These are phyloP conservation scores for Sphinx pinastri DNA, from an alignment of 2,888 invertebrate genomes.

Conservation along the genomic window DNA sequence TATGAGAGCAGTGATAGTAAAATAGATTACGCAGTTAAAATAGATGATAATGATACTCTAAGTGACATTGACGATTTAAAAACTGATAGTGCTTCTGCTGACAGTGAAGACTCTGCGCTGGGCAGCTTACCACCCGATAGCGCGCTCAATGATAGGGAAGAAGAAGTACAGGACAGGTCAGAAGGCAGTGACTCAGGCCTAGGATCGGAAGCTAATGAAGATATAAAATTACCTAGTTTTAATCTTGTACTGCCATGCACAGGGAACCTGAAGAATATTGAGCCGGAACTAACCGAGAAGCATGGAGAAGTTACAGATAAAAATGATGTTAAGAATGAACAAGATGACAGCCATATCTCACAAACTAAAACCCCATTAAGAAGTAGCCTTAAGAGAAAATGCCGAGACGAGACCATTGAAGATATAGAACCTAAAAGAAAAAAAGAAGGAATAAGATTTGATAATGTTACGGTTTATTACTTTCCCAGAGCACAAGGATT, in stretches of 20 bases:
- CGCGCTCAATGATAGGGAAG: constrained; percentile 75
- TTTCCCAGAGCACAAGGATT: constrained; percentile 97
- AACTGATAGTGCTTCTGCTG: constrained; percentile 81
- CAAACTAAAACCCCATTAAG: constrained; percentile 55
- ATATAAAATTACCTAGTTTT: constrained; percentile 70
- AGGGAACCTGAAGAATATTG: constrained; percentile 49
- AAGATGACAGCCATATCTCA: constrained; percentile 42
- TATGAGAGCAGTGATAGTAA: constrained; percentile 82
- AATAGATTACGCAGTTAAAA: constrained; percentile 76
- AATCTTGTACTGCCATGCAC: constrained; percentile 64
- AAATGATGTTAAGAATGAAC: constrained; percentile 41
- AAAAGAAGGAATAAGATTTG: constrained; percentile 93
- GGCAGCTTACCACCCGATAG: constrained; percentile 84
- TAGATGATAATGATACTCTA: constrained; percentile 79
- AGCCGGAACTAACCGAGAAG: constrained; percentile 39
- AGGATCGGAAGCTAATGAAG: constrained; percentile 89
- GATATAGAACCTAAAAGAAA: constrained; percentile 84
- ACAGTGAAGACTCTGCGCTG: constrained; percentile 86
- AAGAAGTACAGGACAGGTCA: constrained; percentile 87
- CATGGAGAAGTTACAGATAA: constrained; percentile 41
- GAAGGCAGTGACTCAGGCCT: constrained; percentile 94
- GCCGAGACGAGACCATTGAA: constrained; percentile 66
- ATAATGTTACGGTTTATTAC: constrained; percentile 96
- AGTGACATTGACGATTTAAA: constrained; percentile 82
- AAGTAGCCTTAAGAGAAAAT: constrained; percentile 89